Base-by-base conservation (phyloP, 2,888 invertebrate species). In the Sinohyriopsis cumingii region DNA sequence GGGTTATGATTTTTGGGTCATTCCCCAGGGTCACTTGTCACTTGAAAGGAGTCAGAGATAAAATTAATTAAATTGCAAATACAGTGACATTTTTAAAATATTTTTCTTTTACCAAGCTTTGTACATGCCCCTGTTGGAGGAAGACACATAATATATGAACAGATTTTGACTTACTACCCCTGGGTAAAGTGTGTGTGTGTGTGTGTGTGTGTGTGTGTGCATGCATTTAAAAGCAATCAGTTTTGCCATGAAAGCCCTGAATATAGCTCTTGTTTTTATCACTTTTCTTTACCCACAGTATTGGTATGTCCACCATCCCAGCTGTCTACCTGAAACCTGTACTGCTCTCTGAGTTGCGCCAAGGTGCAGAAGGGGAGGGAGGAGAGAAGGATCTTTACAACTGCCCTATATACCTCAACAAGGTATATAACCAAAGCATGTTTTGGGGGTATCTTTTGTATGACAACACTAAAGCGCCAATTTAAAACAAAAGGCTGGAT, bases 361-460 rank as follows among this genome's bases (percentile, higher is more conserved):
- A 76, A 22, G 74, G 67, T 15, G 73, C 73, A 59, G 71, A 74
- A 25, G 61, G 73, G 62, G 68, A 72, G 59, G 73, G 68, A 28
- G 68, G 72, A 59, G 63, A 63, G 33, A 77, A 71, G 57, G 70
- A 75, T 65, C 69, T 74, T 22, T 87, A 85, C 63, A 67, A 82
- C 54, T 86, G 88, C 66, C 88, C 89, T 28, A 82, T 88, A 19
- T 89, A 79, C 76, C 86, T 88, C 80, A 88, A 88, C 73, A 86
- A 82, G 80, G 86, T 86, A 69, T 71, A 25, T 45, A 45, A 45
- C 45, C 12, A 45, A 45, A 45, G 45, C 12, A 1, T 45, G 12
- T 45, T 45, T 45, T 45, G 45, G 12, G 45, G 1, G 45, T 12
- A 12, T 45, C 45, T 45, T 45, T 3, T 45, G 45, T 12, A 45